These are phyloP conservation scores for Drosophila mojavensis DNA, from an alignment of 1,140 invertebrate genomes.

Conservation along the genomic window DNA sequence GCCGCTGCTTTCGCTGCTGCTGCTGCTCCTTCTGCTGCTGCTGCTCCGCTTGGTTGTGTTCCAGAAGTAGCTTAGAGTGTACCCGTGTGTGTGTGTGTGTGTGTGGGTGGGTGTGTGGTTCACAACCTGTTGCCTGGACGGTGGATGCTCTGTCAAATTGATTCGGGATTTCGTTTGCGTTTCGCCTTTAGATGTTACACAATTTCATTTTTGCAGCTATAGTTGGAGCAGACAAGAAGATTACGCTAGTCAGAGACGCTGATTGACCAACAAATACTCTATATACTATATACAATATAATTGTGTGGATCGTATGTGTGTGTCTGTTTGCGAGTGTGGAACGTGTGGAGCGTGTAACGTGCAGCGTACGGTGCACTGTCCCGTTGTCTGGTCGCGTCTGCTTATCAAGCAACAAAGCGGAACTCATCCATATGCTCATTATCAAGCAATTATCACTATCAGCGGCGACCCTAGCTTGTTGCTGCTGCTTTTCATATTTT, in stretches of 20 bases:
- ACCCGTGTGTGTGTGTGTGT: neutral
- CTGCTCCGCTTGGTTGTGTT: neutral
- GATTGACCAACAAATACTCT: constrained; percentile 3
- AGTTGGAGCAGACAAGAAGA: neutral
- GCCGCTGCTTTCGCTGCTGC: too few species aligned
- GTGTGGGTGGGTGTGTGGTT: neutral
- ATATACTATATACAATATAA: neutral
- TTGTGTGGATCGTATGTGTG: neutral
- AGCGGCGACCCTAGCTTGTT: constrained; percentile 32
- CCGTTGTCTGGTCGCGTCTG: neutral
- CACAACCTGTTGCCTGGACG: constrained; percentile 55
- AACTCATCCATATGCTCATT: constrained; percentile 43
- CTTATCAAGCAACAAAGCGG: constrained; percentile 40
- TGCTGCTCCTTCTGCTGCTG: neutral
- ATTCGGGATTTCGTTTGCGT: constrained; percentile 3
- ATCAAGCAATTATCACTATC: constrained; percentile 50
- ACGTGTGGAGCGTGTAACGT: neutral
- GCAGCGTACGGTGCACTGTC: constrained; percentile 9
- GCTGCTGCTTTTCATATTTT: constrained; percentile 30
- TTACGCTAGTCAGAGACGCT: constrained; percentile 14
- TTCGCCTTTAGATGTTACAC: constrained; percentile 22
- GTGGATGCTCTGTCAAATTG: constrained; percentile 18
- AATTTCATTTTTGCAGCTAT: constrained; percentile 42
- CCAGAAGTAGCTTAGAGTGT: neutral
- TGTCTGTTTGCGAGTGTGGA: neutral